Percentiles rank a stretch among this genome's conserved stretches.
These are phyloP conservation scores for Mus pahari DNA, from an alignment of 2,113 vertebrate genomes.

Conservation along the genomic window DNA sequence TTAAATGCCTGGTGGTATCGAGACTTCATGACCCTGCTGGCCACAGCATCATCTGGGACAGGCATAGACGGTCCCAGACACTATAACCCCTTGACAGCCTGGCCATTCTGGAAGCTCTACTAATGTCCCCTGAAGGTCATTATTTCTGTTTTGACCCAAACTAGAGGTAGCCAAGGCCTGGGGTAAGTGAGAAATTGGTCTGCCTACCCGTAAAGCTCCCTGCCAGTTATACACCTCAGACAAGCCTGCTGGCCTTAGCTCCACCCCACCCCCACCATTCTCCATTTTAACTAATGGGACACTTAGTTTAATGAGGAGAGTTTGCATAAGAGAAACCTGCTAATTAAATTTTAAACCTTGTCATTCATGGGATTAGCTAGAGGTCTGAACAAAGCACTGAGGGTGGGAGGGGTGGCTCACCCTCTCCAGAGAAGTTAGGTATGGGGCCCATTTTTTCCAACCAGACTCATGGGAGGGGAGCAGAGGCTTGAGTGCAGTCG, in stretches of 20 bases:
- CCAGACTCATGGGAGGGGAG: neutral
- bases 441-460: neutral
- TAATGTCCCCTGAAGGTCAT: constrained; percentile 51
- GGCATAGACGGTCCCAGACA: neutral
- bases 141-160: constrained; percentile 62
- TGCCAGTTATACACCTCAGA: constrained; percentile 29
- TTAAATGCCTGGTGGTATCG: neutral
- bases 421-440: neutral
- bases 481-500: neutral
- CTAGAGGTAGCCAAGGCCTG: neutral
- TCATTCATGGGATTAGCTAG: constrained; percentile 58
- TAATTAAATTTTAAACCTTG: constrained; percentile 83
- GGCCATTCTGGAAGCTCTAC: neutral
- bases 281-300: constrained; percentile 80
- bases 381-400: neutral
- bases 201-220: neutral
- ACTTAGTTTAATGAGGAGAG: constrained; percentile 85
- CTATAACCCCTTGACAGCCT: neutral
- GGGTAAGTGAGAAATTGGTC: constrained; percentile 3
- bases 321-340: constrained; percentile 80
- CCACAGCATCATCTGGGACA: neutral
- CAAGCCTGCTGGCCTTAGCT: neutral
- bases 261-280: neutral
- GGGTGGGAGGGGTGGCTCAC: neutral
- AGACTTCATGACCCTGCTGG: neutral